Evolutionary conservation across 2,113 vertebrate species (phyloP).

Genomic region (Cryptotis parvus): DNA sequence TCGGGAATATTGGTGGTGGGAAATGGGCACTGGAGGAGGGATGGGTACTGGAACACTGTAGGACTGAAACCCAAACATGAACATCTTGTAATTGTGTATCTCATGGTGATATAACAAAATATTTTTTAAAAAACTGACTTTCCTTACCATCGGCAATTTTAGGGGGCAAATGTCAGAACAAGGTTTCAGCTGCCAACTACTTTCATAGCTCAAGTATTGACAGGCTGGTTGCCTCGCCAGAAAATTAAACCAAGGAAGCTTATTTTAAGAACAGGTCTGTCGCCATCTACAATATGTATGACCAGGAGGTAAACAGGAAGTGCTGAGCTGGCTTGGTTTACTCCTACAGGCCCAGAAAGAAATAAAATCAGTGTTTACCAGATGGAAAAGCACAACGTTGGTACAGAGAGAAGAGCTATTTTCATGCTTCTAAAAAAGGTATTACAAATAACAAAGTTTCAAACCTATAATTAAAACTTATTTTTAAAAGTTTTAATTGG

Average conservation of each 20-base stretch:
- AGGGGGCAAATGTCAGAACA: neutral
- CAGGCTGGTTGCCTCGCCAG: conserved; percentile 14
- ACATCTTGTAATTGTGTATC: no score
- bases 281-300: conserved; percentile 49
- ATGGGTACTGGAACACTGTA: no score
- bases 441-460: conserved; percentile 79
- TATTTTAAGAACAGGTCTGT: conserved; percentile 74
- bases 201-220: neutral
- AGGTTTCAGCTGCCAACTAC: neutral
- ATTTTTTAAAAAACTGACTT: no score
- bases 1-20: no score
- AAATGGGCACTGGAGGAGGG: no score
- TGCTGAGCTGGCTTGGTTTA: conserved; percentile 74
- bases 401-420: conserved; percentile 83
- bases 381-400: conserved; percentile 83
- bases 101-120: no score
- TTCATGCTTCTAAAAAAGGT: conserved; percentile 84
- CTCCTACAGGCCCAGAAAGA: conserved; percentile 73
- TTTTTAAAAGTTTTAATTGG: conserved; percentile 79
- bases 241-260: conserved; percentile 60
- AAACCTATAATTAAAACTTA: conserved; percentile 82
- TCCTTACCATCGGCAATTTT: neutral
- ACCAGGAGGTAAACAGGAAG: conserved; percentile 85
- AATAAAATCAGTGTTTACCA: conserved; percentile 83
- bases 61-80: no score